These are phyloP conservation scores for Zaprionus davidi DNA, from an alignment of 1,140 invertebrate genomes.

Conservation along the genomic window DNA sequence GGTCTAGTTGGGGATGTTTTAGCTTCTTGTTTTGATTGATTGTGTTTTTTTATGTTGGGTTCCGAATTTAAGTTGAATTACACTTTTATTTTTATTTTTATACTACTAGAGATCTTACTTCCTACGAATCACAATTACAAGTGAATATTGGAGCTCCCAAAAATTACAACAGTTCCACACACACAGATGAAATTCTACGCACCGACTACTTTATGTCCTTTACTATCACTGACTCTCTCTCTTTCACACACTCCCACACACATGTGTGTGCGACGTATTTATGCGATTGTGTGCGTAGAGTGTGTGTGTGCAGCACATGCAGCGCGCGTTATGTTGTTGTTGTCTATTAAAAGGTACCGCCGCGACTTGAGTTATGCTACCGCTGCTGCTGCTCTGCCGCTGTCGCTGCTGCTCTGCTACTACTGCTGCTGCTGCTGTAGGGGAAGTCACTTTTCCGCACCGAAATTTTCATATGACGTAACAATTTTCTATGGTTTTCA, in stretches of 20 bases:
- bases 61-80: conserved; percentile 67
- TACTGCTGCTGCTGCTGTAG: conserved; percentile 12
- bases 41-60: conserved; percentile 66
- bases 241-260: conserved; percentile 6
- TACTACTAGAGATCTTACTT: conserved; percentile 78
- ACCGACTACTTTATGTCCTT: conserved; percentile 41
- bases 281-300: not conserved
- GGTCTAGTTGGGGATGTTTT: conserved; percentile 27
- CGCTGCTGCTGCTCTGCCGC: not conserved
- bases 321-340: conserved; percentile 21
- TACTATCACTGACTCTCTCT: not conserved
- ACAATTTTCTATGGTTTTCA: conserved; percentile 33
- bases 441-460: conserved; percentile 42
- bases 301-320: conserved; percentile 24
- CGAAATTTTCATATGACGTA: conserved; percentile 51
- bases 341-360: conserved; percentile 32
- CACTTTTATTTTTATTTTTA: conserved; percentile 68
- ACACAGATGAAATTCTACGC: conserved; percentile 39
- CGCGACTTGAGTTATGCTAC: conserved; percentile 7
- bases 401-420: not conserved
- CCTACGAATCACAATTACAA: conserved; percentile 80
- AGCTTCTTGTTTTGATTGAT: conserved; percentile 32
- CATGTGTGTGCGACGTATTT: not conserved
- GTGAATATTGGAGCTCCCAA: conserved; percentile 51
- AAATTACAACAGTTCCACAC: conserved; percentile 37